Percentiles rank a stretch among this genome's conserved stretches.
Conservation (phyloP, 2,797 vertebrate species). For the Silurus aristotelis region DNA sequence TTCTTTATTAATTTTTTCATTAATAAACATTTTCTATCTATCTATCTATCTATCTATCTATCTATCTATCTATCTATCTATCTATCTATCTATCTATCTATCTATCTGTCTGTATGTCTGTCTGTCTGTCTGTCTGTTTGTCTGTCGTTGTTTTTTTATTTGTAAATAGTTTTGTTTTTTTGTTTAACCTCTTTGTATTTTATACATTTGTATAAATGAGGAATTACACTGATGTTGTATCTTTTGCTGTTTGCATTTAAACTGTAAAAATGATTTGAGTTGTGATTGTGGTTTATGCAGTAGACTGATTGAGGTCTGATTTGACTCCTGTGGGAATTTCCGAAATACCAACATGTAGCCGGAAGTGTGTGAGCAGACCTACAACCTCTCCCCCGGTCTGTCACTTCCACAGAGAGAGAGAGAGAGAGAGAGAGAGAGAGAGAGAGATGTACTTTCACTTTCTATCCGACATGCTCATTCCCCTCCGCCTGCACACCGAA, state of each 20-base stretch:
- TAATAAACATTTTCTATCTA: neutral
- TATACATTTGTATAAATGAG: neutral
- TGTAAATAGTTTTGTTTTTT: neutral
- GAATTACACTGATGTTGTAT: too few relatives aligned
- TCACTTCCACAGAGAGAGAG: neutral
- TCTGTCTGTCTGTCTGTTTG: neutral
- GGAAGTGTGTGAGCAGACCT: slow-evolving; percentile 5
- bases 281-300: too few relatives aligned
- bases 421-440: neutral
- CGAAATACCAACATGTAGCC: neutral
- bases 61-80: neutral
- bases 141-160: neutral
- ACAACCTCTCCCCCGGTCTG: neutral
- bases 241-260: too few relatives aligned
- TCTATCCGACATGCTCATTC: slow-evolving; percentile 21
- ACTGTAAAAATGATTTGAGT: too few relatives aligned
- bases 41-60: neutral
- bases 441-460: slow-evolving; percentile 29
- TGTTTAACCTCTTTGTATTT: neutral
- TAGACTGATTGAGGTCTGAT: too few relatives aligned
- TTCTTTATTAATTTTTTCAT: neutral
- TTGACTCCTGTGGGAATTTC: neutral
- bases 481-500: neutral
- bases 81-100: neutral
- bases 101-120: neutral